Base-by-base conservation (phyloP, 2,113 vertebrate genomes). In the Maccullochella peelii region DNA sequence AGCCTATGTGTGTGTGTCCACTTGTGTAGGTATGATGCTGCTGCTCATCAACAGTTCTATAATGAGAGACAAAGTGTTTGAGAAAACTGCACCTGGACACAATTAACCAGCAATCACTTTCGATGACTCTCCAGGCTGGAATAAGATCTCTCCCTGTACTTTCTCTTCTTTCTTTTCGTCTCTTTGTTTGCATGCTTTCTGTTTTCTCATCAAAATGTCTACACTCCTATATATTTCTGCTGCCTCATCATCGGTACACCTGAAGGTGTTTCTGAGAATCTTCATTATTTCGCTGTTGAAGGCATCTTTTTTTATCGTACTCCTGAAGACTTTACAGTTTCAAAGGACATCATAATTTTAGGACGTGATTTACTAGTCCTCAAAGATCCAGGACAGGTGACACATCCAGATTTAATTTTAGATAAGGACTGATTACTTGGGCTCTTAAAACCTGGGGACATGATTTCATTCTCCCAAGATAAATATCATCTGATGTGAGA, bases 11-110 rank as follows among this genome's bases (percentile, higher is more conserved):
- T 16, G 54, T 79, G 74, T 65, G 74, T 82, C 70, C 55, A 59
- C 42, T 77, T 68, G 38, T 78, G 49, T 40, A 50, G 62, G 55
- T 63, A 40, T 33, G 71, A 52, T 44, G 58, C 20, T 33, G 69
- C 74, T 36, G 38, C 73, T 86, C 61, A 84, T 86, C 76, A 84
- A 68, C 72, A 40, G 21, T 49, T 71, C 54, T 78, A 42, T 83
- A 84, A 88, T 82, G 79, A 87, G 80, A 38, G 30, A 78, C 54
- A 71, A 16, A 47, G 55, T 70, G 42, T 59, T 33, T 77, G 75
- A 75, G 68, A 25, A 86, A 79, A 68, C 72, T 73, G 77, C 86
- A 92, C 80, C 92, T 91, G 89, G 86, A 86, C 69, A 65, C 80
- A 89, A 84, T 89, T 86, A 90, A 52, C 49, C 59, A 68, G 42